Base-by-base conservation (phyloP, 2,113 vertebrate species). In the Echinops telfairi region DNA sequence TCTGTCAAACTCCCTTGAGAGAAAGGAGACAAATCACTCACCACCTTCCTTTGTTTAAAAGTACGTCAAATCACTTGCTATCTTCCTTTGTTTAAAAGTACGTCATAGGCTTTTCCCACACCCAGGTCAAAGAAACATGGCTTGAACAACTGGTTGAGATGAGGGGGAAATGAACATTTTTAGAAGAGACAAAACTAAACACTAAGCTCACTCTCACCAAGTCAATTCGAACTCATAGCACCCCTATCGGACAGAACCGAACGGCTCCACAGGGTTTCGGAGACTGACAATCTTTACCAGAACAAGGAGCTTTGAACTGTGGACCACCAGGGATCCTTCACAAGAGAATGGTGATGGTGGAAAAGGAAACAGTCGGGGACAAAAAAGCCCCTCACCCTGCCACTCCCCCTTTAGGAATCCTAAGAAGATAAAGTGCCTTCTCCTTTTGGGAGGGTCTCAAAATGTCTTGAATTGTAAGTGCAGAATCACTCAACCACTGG, bases 401-500 rank as follows among this genome's bases (percentile, higher is more conserved):
- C 47, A 53, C 40, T 53, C 10, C 47, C 47, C 47, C 9, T 53
- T 53, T 53, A 95, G 82, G 89, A 95, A 58, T 80, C 53, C 3
- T 38, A 29, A 25, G 7, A n/a, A 53, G 47, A 29, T 86, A 75
- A 0, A 6, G 57, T 89, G 47, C 53, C 62, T 95, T 87, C 0
- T 83, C 0, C 87, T 91, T 90, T 93, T 77, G 68, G 64, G 8
- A 62, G 36, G 76, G 23, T 90, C 43, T 88, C 60, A 80, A 64
- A 33, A 38, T 60, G 38, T 6, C 31, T 68, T 86, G 84, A 83
- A n/a, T 68, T 3, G 15, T 83, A 88, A 97, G 94, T 86, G 94
- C 89, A 80, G 76, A 80, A 76, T 93, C 71, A 12, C 80, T 78
- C 91, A 85, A 97, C 91, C 92, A 92, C 92, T 95, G 81, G 94